Evolutionary conservation across 2,113 vertebrate species (phyloP).

Genomic region (Brevimyrus niger): DNA sequence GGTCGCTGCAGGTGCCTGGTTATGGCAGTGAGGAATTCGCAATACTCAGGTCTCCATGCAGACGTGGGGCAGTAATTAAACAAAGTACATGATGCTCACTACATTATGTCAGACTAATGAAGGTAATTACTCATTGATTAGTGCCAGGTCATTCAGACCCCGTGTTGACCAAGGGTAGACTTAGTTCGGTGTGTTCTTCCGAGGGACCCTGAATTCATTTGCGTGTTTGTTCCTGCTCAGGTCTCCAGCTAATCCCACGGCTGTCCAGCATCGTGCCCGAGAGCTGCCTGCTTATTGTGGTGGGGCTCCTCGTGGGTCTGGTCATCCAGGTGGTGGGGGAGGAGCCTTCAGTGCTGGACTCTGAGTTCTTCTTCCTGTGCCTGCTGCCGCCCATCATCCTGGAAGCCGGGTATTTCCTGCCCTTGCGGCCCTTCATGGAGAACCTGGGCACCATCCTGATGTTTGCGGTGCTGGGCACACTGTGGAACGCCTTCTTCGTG

Average conservation of each 20-base stretch:
- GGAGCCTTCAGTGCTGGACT: conserved; percentile 69
- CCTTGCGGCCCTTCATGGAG: conserved; percentile 89
- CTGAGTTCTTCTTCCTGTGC: conserved; percentile 82
- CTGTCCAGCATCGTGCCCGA: conserved; percentile 85
- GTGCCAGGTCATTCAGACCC: neutral
- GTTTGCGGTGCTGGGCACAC: conserved; percentile 88
- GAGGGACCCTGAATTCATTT: neutral
- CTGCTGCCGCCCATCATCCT: conserved; percentile 95
- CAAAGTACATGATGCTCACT: neutral
- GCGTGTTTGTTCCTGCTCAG: conserved; percentile 43
- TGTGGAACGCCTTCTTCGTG: conserved; percentile 94
- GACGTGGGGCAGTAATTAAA: neutral
- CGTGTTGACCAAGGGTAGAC: neutral
- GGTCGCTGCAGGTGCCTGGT: neutral
- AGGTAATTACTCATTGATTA: neutral
- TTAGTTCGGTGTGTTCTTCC: neutral
- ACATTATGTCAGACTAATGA: neutral
- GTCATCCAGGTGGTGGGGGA: conserved; percentile 82
- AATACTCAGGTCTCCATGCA: neutral
- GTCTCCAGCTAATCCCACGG: conserved; percentile 86
- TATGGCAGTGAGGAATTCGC: neutral
- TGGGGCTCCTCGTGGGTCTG: conserved; percentile 86
- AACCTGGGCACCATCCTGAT: conserved; percentile 97
- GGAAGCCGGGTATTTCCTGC: conserved; percentile 95
- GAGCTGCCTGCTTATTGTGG: conserved; percentile 91